Base-by-base conservation (phyloP, 1,140 invertebrate species). In the Plodia interpunctella region DNA sequence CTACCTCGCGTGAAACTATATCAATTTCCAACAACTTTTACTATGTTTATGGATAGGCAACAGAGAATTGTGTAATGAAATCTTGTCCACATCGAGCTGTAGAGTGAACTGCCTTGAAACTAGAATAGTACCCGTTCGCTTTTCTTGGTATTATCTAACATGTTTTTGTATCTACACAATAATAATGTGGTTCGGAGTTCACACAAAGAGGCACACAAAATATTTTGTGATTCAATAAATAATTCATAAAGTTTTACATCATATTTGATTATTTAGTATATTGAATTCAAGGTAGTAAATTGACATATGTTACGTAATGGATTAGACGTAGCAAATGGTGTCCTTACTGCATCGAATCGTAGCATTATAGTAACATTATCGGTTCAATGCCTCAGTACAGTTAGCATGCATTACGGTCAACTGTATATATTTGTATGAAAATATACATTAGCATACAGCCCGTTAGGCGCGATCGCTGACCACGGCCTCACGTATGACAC, bases 81-180 rank as follows among this genome's bases (percentile, higher is more conserved):
- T 77, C 81, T 77, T 68, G 80, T 75, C 78, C 65, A 72, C 70
- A 72, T 71, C 67, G 70, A 73, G 38, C 38, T 71, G 75, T 70
- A 65, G 67, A 87, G 74, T 82, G 63, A 86, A 88, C 78, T 76
- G 76, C 86, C 86, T 88, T 88, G 86, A 84, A 83, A 76, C 79
- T 70, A 79, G 80, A 83, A 80, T 78, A 70, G 72, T 76, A 72
- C 69, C 78, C 81, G 72, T 69, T 87, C 80, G 78, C 77, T 82
- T 78, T 78, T 81, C 72, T 69, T 65, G 72, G 68, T 63, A 62
- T 72, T 68, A 71, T 77, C 70, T 76, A 72, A 74, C 69, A 60
- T 72, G 68, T 72, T 74, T 70, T 76, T 76, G 65, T 65, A 44
- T 8, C 20, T 25, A 8, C 20, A 51, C 2, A 18, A 53, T 25